Evolutionary conservation across 2,797 vertebrate genomes (phyloP).

Genomic region (Cossypha dichroa): DNA sequence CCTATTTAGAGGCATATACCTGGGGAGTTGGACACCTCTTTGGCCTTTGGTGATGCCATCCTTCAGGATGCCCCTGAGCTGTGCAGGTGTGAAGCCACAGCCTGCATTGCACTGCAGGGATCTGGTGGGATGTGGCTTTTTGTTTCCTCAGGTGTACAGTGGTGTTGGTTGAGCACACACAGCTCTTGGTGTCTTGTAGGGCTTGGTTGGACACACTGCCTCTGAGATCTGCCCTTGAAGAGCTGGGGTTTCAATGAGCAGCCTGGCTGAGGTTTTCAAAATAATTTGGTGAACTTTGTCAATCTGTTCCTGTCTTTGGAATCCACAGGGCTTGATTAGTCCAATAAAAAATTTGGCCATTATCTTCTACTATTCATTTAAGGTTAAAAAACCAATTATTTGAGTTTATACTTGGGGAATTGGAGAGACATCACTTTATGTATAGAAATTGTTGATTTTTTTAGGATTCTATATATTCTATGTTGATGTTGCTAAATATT

Average conservation of each 20-base stretch:
- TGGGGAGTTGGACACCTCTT: not conserved
- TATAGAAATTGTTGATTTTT: not conserved
- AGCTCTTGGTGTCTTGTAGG: not conserved
- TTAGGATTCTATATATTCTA: not conserved
- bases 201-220: not conserved
- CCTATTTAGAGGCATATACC: not conserved
- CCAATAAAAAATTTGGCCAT: not conserved
- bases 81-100: not conserved
- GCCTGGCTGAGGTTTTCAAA: not conserved
- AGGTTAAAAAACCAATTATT: fast-evolving
- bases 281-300: not conserved
- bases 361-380: not conserved
- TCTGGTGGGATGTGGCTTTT: not conserved
- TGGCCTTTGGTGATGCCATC: not conserved
- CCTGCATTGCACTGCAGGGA: fast-evolving
- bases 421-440: not conserved
- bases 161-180: not conserved
- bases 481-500: not conserved
- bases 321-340: not conserved
- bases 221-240: not conserved
- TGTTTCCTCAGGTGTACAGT: not conserved
- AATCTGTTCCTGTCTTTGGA: not conserved
- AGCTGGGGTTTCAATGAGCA: not conserved
- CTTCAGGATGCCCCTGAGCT: not conserved
- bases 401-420: not conserved